These are phyloP conservation scores for Drosophila siamana DNA, from an alignment of 2,888 invertebrate species.

Conservation along the genomic window DNA sequence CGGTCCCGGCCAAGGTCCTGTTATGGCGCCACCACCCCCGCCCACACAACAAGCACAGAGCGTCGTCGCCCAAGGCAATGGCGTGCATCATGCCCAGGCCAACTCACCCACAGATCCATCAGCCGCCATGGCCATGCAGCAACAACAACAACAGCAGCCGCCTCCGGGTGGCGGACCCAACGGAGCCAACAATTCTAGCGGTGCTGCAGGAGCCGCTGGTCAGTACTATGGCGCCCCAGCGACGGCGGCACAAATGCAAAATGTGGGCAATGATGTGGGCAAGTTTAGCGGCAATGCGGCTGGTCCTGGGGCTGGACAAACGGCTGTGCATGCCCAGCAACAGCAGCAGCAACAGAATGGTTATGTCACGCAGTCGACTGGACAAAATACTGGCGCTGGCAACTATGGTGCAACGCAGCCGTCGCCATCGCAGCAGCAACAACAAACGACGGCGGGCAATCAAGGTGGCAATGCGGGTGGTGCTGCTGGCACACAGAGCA, in stretches of 20 bases:
- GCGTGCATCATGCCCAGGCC: conserved; percentile 80
- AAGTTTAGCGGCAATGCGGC: conserved; percentile 79
- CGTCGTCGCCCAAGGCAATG: conserved; percentile 76
- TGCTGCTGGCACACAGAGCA: conserved; percentile 57
- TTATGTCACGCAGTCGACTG: conserved; percentile 79
- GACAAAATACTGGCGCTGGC: conserved; percentile 56
- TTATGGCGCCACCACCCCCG: conserved; percentile 84
- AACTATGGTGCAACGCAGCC: conserved; percentile 64
- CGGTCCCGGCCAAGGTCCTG: conserved; percentile 80
- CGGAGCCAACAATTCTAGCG: conserved; percentile 66
- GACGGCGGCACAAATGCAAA: conserved; percentile 81
- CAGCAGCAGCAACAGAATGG: conserved; percentile 84
- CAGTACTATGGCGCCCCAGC: conserved; percentile 77
- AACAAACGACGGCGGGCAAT: conserved; percentile 53
- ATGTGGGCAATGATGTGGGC: conserved; percentile 76
- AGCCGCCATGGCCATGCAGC: conserved; percentile 76
- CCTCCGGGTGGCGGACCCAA: conserved; percentile 59
- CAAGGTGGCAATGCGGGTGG: conserved; percentile 60
- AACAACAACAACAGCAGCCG: conserved; percentile 73
- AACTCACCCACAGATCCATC: conserved; percentile 81
- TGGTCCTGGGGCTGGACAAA: conserved; percentile 34
- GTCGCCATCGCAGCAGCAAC: conserved; percentile 61
- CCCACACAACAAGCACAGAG: conserved; percentile 80
- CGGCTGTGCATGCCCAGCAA: conserved; percentile 46
- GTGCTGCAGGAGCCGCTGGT: conserved; percentile 56